Evolutionary conservation across 2,113 vertebrate species (phyloP).

Genomic region (Pangasianodon hypophthalmus): DNA sequence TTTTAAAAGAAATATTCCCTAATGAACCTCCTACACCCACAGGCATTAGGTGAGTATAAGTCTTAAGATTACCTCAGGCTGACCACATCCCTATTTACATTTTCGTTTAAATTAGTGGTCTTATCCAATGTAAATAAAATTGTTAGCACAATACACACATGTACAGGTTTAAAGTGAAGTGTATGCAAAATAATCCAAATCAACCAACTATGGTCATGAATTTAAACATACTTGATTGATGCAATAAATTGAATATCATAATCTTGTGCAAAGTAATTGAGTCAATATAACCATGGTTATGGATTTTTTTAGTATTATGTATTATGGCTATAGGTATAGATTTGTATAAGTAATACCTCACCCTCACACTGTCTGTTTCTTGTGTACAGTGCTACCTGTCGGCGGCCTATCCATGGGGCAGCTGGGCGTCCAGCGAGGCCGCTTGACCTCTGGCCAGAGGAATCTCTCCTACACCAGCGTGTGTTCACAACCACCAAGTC

Average conservation of each 20-base stretch:
- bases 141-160: neutral
- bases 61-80: neutral
- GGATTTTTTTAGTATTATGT: neutral
- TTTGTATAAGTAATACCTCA: neutral
- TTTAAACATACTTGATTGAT: neutral
- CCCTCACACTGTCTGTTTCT: neutral
- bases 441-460: conserved; percentile 86
- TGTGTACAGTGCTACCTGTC: conserved; percentile 83
- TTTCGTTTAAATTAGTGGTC: neutral
- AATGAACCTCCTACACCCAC: conserved; percentile 88
- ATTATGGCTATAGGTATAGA: neutral
- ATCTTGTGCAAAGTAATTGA: neutral
- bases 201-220: neutral
- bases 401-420: conserved; percentile 91
- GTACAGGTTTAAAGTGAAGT: neutral
- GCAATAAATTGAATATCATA: neutral
- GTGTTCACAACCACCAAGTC: conserved; percentile 62
- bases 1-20: conserved; percentile 93
- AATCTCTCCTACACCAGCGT: conserved; percentile 66
- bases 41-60: conserved; percentile 84
- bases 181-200: neutral
- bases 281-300: neutral
- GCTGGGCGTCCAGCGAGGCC: conserved; percentile 85
- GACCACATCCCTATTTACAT: neutral
- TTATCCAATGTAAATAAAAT: neutral